Conservation (phyloP, 2,888 invertebrate species). For the Zygothrica quintamaculata region DNA sequence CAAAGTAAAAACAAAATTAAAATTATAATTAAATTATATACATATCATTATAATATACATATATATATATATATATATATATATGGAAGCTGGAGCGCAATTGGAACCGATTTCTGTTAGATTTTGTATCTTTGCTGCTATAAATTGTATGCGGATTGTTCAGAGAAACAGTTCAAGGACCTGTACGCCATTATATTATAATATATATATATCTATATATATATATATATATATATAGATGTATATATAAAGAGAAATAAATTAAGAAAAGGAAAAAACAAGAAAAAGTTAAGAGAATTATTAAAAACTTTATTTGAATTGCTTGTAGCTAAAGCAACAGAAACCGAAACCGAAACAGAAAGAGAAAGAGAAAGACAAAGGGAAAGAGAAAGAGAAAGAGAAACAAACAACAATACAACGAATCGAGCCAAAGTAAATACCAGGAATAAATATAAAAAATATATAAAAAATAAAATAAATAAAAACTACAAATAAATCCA, state of each 20-base stretch:
- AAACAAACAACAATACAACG: no score
- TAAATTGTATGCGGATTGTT: conserved; percentile 63
- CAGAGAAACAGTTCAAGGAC: conserved; percentile 80
- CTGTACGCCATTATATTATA: conserved; percentile 53
- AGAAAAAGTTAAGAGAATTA: conserved; percentile 44
- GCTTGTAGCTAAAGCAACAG: conserved; percentile 31
- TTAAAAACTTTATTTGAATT: conserved; percentile 57
- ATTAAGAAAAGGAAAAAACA: conserved; percentile 21
- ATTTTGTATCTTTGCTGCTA: conserved; percentile 45
- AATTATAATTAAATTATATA: conserved; percentile 30
- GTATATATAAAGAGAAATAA: conserved; percentile 26
- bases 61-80: no score
- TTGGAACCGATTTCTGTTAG: conserved; percentile 13
- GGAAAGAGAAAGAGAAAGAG: no score
- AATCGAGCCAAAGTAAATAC: conserved; percentile 36
- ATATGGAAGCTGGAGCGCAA: no score
- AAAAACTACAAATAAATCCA: conserved; percentile 33
- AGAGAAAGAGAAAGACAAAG: not conserved
- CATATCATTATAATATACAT: no score
- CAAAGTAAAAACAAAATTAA: conserved; percentile 17
- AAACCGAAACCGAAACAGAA: no score
- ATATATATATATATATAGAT: no score
- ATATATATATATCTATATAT: no score
- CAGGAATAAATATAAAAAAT: conserved; percentile 23
- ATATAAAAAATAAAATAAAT: conserved; percentile 35